Base-by-base conservation (phyloP, 1,140 invertebrate genomes). In the Phymorhynchus buccinoides region DNA sequence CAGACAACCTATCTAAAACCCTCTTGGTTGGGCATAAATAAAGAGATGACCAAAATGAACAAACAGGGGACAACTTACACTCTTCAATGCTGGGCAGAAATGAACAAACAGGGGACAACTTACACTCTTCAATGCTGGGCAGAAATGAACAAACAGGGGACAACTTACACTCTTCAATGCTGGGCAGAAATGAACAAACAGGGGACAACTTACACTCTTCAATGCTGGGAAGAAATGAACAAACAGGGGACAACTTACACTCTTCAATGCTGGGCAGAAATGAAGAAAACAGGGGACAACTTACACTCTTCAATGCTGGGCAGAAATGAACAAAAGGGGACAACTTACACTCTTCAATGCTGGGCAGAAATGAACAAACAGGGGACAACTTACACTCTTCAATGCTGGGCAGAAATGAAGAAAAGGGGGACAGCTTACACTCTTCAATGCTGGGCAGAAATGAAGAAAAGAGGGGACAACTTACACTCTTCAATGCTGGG, bases 261-360 rank as follows among this genome's bases (percentile, higher is more conserved):
- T 89, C 88, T 80, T 90, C 89, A 78, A 91, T 75, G 32, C 71
- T 82, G 35, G 89, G 90, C 68, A 89, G 86, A 81, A 91, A 90
- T 52, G 90, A 85, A 35, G 73, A 6, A 44, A 56, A 1, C 22
- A 37, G 14, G 27, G 81, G n/a, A 35, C 32, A 81, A 39, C 90
- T 87, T 86, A 91, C 90, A 89, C n/a, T 89, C 88, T 80, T 90
- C 89, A 78, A 91, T 75, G 32, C 71, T 82, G 35, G 89, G 90
- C 68, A 89, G 86, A 81, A 91, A 90, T 52, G 90, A 85, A 18
- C 89, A 86, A 16, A 89, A 71, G 32, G n/a, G n/a, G n/a, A n/a
- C n/a, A n/a, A n/a, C n/a, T n/a, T n/a, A n/a, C n/a, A n/a, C n/a
- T n/a, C n/a, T n/a, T n/a, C n/a, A n/a, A n/a, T n/a, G n/a, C n/a